Evolutionary conservation across 2,797 vertebrate species (phyloP).

Genomic region (Distichodus sexfasciatus): DNA sequence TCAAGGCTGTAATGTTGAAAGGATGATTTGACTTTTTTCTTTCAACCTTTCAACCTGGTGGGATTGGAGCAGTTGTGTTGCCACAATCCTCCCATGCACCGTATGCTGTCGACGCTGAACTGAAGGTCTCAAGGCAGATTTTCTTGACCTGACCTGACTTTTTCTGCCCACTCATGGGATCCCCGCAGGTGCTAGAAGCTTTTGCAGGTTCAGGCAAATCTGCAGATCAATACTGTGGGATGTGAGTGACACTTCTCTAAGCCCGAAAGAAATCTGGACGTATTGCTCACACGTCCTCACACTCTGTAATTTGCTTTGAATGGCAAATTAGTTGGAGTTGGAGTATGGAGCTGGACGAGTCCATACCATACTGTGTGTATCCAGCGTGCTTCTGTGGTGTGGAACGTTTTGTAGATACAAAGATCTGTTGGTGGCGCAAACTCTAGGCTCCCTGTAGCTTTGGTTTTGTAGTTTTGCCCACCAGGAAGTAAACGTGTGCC

Average conservation of each 20-base stretch:
- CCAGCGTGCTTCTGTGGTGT: conserved; percentile 27
- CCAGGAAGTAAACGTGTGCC: too few species aligned
- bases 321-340: too few species aligned
- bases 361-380: conserved; percentile 5
- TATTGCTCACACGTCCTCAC: too few species aligned
- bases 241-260: neutral
- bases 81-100: conserved; percentile 38
- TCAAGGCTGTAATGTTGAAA: too few species aligned
- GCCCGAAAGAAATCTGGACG: too few species aligned
- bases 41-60: too few species aligned
- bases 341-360: neutral
- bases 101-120: conserved; percentile 18
- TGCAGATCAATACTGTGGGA: neutral
- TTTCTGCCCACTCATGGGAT: conserved; percentile 10
- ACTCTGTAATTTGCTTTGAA: too few species aligned
- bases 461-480: too few species aligned
- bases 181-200: conserved; percentile 24
- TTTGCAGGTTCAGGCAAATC: neutral
- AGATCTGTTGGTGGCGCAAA: neutral
- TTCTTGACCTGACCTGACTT: conserved; percentile 1
- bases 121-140: conserved; percentile 17
- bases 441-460: neutral
- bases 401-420: neutral
- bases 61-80: conserved; percentile 32
- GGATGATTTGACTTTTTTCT: too few species aligned